A percentile compares a stretch with the other conserved stretches of the same genome.
Conservation (phyloP, 2,888 invertebrate species). For the Strigamia maritima region DNA sequence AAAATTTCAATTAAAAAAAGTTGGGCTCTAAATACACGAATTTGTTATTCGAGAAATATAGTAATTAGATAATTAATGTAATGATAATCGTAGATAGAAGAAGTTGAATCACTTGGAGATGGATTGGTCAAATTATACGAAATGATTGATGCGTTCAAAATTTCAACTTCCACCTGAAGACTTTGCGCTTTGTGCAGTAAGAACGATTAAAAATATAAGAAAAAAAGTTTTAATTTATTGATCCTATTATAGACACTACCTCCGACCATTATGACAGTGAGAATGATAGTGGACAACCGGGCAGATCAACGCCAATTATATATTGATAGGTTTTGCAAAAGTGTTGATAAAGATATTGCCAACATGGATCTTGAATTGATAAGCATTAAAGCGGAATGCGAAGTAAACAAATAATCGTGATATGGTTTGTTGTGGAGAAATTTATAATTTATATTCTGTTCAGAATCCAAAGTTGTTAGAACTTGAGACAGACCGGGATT, state of each 20-base stretch:
- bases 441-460: no score
- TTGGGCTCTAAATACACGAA: no score
- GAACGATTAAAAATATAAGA: neutral
- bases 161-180: constrained; percentile 71
- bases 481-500: constrained; percentile 65
- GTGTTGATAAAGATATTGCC: constrained; percentile 74
- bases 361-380: constrained; percentile 69
- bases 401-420: constrained; percentile 55
- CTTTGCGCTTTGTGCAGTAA: constrained; percentile 20
- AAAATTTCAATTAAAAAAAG: no score
- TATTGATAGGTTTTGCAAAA: constrained; percentile 67
- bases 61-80: no score
- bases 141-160: constrained; percentile 74
- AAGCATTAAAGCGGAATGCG: constrained; percentile 67
- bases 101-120: constrained; percentile 69
- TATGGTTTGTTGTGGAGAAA: constrained; percentile 56
- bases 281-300: constrained; percentile 67
- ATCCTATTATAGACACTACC: constrained; percentile 46
- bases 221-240: no score
- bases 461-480: constrained; percentile 74
- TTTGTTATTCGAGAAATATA: no score
- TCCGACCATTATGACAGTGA: constrained; percentile 55
- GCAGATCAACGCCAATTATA: constrained; percentile 67
- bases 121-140: constrained; percentile 80
- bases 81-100: constrained; percentile 60